Base-by-base conservation (phyloP, 1,140 invertebrate species). In the Nephotettix cincticeps region DNA sequence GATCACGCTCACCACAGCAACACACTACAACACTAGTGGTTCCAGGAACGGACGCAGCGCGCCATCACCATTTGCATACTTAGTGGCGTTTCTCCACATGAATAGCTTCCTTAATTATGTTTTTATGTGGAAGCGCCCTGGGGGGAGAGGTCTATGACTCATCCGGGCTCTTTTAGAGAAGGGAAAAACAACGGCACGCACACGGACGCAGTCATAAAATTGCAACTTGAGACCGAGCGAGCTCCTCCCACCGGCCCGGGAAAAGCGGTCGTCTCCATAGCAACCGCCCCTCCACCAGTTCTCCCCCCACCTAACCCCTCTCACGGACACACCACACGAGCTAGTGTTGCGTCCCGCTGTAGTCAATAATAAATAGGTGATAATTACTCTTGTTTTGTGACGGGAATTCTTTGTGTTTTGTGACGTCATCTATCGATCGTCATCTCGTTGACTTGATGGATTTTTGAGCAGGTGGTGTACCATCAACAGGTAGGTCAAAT, bases 221-320 rank as follows among this genome's bases (percentile, higher is more conserved):
- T 71, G 51, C 70, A 32, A 40, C 40, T 45, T 27, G 28, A 40
- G 28, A 32, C 27, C 64, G 21, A 30, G 64, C 36, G 36, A 67
- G 64, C 64, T 67, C 64, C 64, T 67, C 64, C 64, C 40, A 64
- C 40, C 40, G 64, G 30, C 64, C 64, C 64, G 64, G 64, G 64
- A 67, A 67, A 67, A 67, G 64, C 27, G 64, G 64, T 67, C 64
- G 64, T 67, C 27, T 27, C 64, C 64, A 67, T 67, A 25, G 40
- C 32, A 45, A 67, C 64, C 14, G 69, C 14, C n/a, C 67, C 28
- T 56, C 65, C 51, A 28, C 70, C 69, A 51, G 32, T 43, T 32
- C 25, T 45, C 54, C 32, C 45, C 27, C 69, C 63, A 51, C 47
- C 30, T 6, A 25, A 14, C 51, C 69, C 32, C 40, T 19, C 68